A percentile compares a stretch with the other conserved stretches of the same genome.
These are phyloP conservation scores for Anastrepha obliqua DNA, from an alignment of 1,140 invertebrate genomes.

Conservation along the genomic window DNA sequence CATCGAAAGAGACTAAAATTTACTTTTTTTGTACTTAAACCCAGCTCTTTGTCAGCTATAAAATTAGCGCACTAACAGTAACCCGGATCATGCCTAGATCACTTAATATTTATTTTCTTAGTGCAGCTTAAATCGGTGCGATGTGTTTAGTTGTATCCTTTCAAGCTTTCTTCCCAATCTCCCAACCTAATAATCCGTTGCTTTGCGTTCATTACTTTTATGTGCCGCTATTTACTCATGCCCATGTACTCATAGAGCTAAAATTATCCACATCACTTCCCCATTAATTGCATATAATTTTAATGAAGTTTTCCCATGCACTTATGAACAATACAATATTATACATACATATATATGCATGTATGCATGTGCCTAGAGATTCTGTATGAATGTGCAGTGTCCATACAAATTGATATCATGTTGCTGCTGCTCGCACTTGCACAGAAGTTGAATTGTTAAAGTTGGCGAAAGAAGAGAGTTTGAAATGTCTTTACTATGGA, in stretches of 20 bases:
- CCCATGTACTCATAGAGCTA: not conserved
- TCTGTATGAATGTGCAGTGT: not conserved
- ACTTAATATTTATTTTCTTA: too few species aligned
- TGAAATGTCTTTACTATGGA: not conserved
- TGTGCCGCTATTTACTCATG: not conserved
- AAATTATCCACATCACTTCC: constrained; percentile 15
- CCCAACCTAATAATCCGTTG: too few species aligned
- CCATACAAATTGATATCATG: not conserved
- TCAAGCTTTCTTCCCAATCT: too few species aligned
- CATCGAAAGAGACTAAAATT: too few species aligned
- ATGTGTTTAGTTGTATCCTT: too few species aligned
- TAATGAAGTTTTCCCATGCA: not conserved
- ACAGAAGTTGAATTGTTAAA: not conserved
- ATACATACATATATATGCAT: not conserved
- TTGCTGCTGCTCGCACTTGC: not conserved
- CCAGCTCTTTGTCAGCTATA: too few species aligned
- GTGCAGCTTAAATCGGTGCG: too few species aligned
- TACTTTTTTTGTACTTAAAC: too few species aligned
- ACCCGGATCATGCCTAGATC: too few species aligned
- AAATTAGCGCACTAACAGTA: too few species aligned
- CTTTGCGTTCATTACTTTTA: not conserved
- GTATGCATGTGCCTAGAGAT: not conserved
- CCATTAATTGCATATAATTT: constrained; percentile 15
- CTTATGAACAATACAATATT: not conserved
- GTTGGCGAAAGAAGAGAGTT: not conserved